A percentile compares a stretch with the other conserved stretches of the same genome.
phyloP scores from a whole-genome alignment of 2,113 vertebrate genomes.

The Dipodomys spectabilis region DNA sequence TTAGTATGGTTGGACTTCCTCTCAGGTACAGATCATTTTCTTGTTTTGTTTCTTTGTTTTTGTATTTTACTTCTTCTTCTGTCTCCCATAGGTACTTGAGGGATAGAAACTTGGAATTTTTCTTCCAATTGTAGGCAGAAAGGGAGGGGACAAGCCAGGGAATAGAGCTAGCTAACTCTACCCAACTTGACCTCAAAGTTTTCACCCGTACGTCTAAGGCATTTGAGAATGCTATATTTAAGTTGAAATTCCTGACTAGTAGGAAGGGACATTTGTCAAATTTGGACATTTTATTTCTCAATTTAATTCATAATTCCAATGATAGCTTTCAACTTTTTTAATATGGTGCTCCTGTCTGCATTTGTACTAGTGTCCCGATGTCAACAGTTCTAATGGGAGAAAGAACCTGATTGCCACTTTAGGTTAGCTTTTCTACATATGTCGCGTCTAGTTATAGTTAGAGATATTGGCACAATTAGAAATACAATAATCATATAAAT shows the following conservation, averaged over 20 bases:
- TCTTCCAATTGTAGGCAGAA: no score
- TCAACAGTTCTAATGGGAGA: not conserved
- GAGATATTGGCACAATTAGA: not conserved
- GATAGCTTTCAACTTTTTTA: slow-evolving; percentile 44
- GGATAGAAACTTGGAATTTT: not conserved
- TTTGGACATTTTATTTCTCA: slow-evolving; percentile 55
- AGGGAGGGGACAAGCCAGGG: not conserved
- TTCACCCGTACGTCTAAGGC: not conserved
- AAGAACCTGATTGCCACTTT: not conserved
- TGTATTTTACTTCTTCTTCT: not conserved
- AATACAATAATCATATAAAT: not conserved
- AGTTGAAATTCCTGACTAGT: not conserved
- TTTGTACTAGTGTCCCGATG: not conserved
- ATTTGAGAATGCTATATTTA: not conserved
- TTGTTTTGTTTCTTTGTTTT: not conserved
- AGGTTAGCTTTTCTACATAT: not conserved
- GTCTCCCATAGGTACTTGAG: not conserved
- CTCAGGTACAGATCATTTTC: not conserved
- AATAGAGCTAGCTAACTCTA: not conserved
- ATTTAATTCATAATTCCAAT: not conserved
- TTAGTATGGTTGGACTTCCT: not conserved
- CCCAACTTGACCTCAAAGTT: no score
- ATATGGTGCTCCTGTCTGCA: not conserved
- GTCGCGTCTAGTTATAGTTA: not conserved
- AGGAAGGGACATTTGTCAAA: slow-evolving; percentile 27